Conservation (phyloP, 2,888 invertebrate species). For the Esperia sulphurella region DNA sequence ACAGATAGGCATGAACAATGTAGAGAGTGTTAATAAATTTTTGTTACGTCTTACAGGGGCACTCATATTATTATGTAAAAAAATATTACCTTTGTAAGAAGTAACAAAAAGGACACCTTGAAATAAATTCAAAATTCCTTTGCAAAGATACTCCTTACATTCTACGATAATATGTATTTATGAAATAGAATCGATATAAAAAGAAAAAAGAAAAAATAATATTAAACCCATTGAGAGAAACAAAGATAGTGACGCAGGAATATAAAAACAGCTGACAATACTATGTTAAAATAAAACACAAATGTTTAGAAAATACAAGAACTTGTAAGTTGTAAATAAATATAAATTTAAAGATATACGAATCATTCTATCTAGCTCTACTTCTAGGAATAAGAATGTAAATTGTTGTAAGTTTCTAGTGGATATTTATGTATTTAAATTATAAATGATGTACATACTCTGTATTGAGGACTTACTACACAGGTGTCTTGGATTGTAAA, state of each 20-base stretch:
- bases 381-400: conserved; percentile 54
- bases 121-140: neutral
- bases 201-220: conserved; percentile 22
- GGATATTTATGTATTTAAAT: conserved; percentile 38
- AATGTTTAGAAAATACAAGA: conserved; percentile 50
- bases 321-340: conserved; percentile 54
- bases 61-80: no score
- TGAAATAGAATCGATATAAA: conserved; percentile 33
- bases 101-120: no score
- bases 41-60: no score
- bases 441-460: conserved; percentile 54
- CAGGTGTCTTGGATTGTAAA: conserved; percentile 4
- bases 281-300: conserved; percentile 69
- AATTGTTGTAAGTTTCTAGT: conserved; percentile 52
- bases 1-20: no score
- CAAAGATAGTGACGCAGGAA: conserved; percentile 57
- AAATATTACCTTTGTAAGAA: no score
- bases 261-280: conserved; percentile 75
- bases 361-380: conserved; percentile 68
- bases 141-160: neutral
- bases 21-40: no score
- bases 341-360: conserved; percentile 66
- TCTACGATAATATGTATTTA: conserved; percentile 15
- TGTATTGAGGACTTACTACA: conserved; percentile 26
- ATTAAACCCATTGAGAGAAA: conserved; percentile 35